Evolutionary conservation across 2,113 vertebrate species (phyloP).

Genomic region (Neodontobutis hainanensis): DNA sequence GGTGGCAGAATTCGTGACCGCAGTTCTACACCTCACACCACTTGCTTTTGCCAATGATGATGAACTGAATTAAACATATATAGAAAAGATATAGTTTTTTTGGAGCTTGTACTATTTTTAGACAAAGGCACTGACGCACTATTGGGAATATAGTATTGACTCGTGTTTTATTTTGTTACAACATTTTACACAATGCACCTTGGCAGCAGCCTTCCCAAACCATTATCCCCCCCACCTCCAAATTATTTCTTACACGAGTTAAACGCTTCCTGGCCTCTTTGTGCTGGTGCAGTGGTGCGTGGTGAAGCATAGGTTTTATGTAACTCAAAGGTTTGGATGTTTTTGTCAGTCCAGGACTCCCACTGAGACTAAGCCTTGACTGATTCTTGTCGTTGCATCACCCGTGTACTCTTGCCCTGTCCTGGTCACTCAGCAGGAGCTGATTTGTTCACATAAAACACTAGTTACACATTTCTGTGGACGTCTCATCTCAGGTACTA

Average conservation of each 20-base stretch:
- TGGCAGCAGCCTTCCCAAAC: not conserved
- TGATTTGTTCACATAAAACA: slow-evolving; percentile 1
- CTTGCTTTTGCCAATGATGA: too few species aligned
- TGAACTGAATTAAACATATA: too few species aligned
- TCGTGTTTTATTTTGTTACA: not conserved
- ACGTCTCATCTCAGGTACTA: not conserved
- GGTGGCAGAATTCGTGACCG: too few species aligned
- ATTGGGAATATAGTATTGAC: too few species aligned
- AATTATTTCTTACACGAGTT: slow-evolving; percentile 25
- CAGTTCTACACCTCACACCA: too few species aligned
- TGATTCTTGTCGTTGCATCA: not conserved
- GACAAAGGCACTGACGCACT: too few species aligned
- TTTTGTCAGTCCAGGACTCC: not conserved
- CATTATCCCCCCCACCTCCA: not conserved
- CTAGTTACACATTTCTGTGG: not conserved
- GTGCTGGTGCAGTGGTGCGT: not conserved
- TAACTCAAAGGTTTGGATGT: not conserved
- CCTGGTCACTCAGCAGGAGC: not conserved
- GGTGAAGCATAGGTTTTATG: not conserved
- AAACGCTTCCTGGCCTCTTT: not conserved
- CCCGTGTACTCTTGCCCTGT: slow-evolving; percentile 2
- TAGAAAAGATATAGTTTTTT: too few species aligned
- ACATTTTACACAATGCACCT: not conserved
- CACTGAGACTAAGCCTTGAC: not conserved
- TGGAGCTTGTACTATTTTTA: too few species aligned